Conservation (phyloP, 2,797 vertebrate genomes). For the Stomatorhinus walkeri region DNA sequence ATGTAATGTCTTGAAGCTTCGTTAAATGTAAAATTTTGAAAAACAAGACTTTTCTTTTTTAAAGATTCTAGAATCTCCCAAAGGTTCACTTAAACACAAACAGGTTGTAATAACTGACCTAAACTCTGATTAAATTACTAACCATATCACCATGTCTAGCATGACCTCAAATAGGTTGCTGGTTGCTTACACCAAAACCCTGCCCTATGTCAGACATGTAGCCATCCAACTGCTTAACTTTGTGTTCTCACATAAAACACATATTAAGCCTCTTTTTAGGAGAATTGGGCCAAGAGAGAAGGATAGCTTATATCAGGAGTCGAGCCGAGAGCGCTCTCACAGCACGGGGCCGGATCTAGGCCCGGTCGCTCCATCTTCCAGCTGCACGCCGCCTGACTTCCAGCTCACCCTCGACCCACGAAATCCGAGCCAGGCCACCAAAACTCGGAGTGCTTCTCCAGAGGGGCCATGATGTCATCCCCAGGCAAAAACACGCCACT, state of each 20-base stretch:
- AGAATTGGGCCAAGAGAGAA: background rate
- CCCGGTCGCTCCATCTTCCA: background rate
- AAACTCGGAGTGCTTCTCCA: constrained; percentile 36
- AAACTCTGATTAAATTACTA: background rate
- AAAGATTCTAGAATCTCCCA: background rate
- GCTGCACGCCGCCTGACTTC: constrained; percentile 9
- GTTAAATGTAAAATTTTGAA: background rate
- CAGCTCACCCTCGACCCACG: constrained; percentile 24
- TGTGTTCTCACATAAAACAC: background rate
- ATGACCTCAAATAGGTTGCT: background rate
- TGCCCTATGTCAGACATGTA: background rate
- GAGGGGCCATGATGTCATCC: constrained; percentile 53
- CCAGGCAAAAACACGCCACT: constrained; percentile 42
- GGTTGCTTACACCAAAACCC: background rate
- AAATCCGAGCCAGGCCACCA: constrained; percentile 31
- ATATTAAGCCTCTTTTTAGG: background rate
- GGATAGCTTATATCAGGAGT: background rate
- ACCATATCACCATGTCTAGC: background rate
- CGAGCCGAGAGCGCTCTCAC: background rate
- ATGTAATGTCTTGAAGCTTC: background rate
- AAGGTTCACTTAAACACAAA: background rate
- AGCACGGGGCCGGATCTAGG: background rate
- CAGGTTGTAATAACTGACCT: background rate
- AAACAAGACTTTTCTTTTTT: background rate
- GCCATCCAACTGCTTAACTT: background rate